phyloP scores from a whole-genome alignment of 2,888 invertebrate genomes.

The Macrophya alboannulata region DNA sequence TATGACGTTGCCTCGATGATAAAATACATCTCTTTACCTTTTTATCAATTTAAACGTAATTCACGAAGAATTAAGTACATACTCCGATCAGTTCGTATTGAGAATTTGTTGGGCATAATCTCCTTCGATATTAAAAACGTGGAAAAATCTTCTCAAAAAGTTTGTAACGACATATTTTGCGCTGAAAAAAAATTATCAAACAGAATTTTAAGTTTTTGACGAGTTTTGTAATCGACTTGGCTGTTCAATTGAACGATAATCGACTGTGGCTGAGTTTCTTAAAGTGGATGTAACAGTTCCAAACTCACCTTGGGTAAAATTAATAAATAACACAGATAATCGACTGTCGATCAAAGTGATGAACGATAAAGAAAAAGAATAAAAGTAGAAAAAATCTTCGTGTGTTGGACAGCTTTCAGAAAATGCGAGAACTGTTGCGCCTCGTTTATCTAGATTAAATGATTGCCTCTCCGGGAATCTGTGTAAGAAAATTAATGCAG shows the following conservation, averaged over 20 bases:
- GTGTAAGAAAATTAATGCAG: not conserved
- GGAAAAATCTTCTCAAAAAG: not conserved
- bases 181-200: not conserved
- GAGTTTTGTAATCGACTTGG: not conserved
- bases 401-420: not conserved
- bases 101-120: no score
- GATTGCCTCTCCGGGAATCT: not conserved
- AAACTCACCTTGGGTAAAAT: not conserved
- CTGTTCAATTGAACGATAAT: not conserved
- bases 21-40: not conserved
- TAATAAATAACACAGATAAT: not conserved
- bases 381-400: not conserved
- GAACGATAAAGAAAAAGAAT: not conserved
- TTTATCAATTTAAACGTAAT: not conserved
- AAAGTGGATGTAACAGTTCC: not conserved
- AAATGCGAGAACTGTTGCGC: not conserved
- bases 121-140: no score
- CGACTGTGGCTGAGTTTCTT: not conserved
- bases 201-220: not conserved
- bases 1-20: not conserved
- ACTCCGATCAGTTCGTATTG: no score
- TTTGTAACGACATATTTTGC: not conserved
- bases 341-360: not conserved
- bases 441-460: conserved; percentile 7
- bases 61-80: not conserved